Evolutionary conservation across 2,113 vertebrate species (phyloP).

Genomic region (Dipodomys merriami): DNA sequence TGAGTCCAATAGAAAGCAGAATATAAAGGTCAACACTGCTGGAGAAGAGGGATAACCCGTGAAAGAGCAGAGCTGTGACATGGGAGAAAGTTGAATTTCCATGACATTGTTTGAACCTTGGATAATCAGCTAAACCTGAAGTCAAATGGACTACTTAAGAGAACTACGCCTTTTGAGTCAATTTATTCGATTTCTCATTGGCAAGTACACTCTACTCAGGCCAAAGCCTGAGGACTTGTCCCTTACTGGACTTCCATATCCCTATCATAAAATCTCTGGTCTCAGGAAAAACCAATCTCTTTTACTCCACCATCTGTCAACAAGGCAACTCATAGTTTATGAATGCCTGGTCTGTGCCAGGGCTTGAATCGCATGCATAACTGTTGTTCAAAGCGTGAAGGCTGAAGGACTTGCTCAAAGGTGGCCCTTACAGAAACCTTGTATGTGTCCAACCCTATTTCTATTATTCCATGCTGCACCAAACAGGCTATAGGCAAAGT

Average conservation of each 20-base stretch:
- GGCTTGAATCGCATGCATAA: neutral
- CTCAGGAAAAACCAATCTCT: neutral
- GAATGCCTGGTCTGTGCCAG: neutral
- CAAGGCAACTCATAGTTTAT: neutral
- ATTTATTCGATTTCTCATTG: neutral
- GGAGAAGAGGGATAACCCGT: neutral
- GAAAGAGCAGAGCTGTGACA: neutral
- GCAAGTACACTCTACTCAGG: neutral
- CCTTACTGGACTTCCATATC: neutral
- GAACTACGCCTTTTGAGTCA: neutral
- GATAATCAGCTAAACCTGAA: neutral
- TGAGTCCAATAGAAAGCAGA: neutral
- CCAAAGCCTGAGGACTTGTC: neutral
- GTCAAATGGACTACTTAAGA: neutral
- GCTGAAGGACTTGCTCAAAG: neutral
- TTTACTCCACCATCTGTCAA: neutral
- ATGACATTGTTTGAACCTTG: neutral
- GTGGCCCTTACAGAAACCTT: neutral
- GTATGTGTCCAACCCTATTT: neutral
- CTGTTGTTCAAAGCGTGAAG: neutral
- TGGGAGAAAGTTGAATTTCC: neutral
- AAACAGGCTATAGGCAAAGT: neutral
- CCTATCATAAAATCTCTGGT: neutral
- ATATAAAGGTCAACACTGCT: neutral
- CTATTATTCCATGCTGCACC: neutral